Conservation (phyloP, 2,888 invertebrate species). For the Drosophila infuscata region DNA sequence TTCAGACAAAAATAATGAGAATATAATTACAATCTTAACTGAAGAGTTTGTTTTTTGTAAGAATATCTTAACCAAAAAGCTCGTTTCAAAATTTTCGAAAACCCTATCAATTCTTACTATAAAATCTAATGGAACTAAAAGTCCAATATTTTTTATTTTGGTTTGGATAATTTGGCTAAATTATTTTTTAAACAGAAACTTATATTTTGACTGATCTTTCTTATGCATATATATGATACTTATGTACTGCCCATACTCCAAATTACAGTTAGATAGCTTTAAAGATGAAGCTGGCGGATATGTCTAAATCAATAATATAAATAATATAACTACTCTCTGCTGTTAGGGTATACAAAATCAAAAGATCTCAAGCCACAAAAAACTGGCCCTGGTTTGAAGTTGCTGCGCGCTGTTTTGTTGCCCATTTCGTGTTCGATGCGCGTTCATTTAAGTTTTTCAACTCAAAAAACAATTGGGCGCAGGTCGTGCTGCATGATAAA, state of each 20-base stretch:
- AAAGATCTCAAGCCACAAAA: constrained; percentile 45
- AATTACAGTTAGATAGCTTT: neutral
- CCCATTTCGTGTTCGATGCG: constrained; percentile 77
- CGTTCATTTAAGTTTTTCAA: constrained; percentile 72
- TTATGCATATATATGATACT: neutral
- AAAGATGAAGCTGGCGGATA: neutral
- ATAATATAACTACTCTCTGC: neutral
- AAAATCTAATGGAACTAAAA: neutral
- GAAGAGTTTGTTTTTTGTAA: neutral
- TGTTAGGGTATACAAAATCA: constrained; percentile 20
- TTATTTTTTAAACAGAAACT: neutral
- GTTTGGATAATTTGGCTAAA: neutral
- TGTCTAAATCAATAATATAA: neutral
- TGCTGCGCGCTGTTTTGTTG: constrained; percentile 22
- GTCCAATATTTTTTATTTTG: too few relatives aligned
- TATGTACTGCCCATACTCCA: neutral
- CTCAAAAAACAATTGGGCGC: constrained; percentile 75
- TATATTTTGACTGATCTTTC: neutral
- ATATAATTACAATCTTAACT: neutral
- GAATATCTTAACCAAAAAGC: neutral
- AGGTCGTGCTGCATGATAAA: constrained; percentile 80
- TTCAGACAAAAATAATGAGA: neutral
- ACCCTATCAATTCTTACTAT: neutral
- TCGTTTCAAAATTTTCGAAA: neutral
- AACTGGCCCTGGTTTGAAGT: constrained; percentile 29